Percentiles rank a stretch among this genome's conserved stretches.
These are phyloP conservation scores for Autographa pulchrina DNA, from an alignment of 2,888 invertebrate genomes.

Conservation along the genomic window DNA sequence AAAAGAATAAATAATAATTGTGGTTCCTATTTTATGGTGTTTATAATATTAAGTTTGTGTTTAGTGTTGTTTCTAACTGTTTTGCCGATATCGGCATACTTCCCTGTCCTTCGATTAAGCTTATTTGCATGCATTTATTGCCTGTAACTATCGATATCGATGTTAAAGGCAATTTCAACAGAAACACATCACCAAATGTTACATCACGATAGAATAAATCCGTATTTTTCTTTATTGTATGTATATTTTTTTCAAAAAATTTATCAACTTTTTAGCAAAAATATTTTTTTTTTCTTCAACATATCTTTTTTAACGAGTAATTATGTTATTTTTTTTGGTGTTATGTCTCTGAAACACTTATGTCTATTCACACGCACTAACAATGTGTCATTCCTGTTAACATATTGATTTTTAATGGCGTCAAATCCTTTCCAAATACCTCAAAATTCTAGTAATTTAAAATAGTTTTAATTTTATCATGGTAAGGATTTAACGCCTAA, in stretches of 20 bases:
- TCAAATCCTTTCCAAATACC: constrained; percentile 49
- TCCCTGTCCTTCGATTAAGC: constrained; percentile 86
- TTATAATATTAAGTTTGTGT: constrained; percentile 60
- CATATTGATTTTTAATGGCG: constrained; percentile 58
- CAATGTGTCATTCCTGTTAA: constrained; percentile 83
- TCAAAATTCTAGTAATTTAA: background rate
- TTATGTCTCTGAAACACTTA: constrained; percentile 69
- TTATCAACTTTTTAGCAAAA: no score
- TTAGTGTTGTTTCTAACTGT: constrained; percentile 53
- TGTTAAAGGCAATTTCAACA: constrained; percentile 70
- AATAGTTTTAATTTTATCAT: background rate
- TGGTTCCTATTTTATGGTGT: constrained; percentile 70
- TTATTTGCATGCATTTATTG: constrained; percentile 80
- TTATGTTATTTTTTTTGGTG: constrained; percentile 33
- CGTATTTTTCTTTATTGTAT: no score
- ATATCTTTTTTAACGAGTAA: background rate
- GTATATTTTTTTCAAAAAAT: background rate
- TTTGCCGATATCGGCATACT: constrained; percentile 72
- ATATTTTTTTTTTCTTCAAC: background rate
- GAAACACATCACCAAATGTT: constrained; percentile 61
- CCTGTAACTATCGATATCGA: constrained; percentile 60
- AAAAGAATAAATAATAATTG: constrained; percentile 55
- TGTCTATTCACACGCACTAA: constrained; percentile 81
- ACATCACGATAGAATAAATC: background rate
- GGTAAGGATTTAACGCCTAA: constrained; percentile 54